Percentiles rank a stretch among this genome's conserved stretches.
phyloP scores from a whole-genome alignment of 2,113 vertebrate genomes.

The Clarias magur region DNA sequence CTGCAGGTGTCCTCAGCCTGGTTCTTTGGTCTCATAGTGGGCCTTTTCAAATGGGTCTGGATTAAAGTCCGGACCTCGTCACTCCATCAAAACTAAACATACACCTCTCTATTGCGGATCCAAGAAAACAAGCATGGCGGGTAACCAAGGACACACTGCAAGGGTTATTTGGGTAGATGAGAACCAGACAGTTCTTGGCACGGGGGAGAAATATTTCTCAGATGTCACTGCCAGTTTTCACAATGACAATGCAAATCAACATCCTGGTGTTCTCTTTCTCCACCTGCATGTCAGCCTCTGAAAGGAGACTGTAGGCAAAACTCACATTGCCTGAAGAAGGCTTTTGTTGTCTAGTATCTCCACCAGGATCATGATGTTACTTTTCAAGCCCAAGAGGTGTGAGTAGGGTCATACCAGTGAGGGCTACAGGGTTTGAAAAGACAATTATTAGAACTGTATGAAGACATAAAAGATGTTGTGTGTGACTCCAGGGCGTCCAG shows the following conservation, averaged over 20 bases:
- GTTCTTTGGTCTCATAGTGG: background rate
- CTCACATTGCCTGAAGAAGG: background rate
- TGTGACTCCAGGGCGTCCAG: background rate
- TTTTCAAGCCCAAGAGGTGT: background rate
- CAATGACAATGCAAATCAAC: background rate
- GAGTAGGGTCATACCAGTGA: background rate
- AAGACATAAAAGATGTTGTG: background rate
- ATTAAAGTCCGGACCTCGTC: background rate
- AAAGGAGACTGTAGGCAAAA: background rate
- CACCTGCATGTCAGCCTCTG: background rate
- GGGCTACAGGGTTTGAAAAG: background rate
- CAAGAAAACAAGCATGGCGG: background rate
- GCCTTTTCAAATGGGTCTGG: background rate
- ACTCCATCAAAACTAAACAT: background rate
- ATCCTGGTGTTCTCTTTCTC: background rate
- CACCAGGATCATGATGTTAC: slow-evolving; percentile 7
- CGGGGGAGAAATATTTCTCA: background rate
- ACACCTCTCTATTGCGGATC: background rate
- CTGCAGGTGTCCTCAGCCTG: background rate
- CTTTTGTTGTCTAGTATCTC: background rate
- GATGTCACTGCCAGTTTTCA: background rate
- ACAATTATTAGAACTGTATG: background rate
- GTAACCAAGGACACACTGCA: background rate
- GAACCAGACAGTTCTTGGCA: background rate
- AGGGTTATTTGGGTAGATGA: background rate